Evolutionary conservation across 2,113 vertebrate species (phyloP).

Genomic region (Pteronura brasiliensis): DNA sequence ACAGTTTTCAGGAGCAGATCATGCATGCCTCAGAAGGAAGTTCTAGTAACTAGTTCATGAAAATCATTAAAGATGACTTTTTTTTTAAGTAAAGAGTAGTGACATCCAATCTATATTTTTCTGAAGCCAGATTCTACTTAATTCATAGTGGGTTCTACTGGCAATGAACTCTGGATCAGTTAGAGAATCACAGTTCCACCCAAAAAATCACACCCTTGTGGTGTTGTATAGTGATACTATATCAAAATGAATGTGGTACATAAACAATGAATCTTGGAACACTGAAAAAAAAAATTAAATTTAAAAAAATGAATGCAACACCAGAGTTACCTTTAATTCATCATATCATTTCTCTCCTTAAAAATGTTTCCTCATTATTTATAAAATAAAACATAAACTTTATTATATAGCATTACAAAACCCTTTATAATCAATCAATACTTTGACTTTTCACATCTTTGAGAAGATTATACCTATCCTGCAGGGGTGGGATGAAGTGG

Average conservation of each 20-base stretch:
- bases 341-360: background rate
- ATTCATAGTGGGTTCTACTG: background rate
- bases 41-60: background rate
- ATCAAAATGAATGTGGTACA: background rate
- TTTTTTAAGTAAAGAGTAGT: background rate
- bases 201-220: background rate
- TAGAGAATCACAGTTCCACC: background rate
- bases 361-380: background rate
- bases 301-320: background rate
- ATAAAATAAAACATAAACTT: background rate
- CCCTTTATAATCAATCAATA: background rate
- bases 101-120: background rate
- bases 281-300: too few relatives aligned
- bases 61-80: background rate
- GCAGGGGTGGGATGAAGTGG: background rate
- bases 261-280: too few relatives aligned
- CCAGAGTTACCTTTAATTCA: background rate
- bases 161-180: background rate
- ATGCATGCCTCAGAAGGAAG: background rate
- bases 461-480: background rate
- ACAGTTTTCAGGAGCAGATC: background rate
- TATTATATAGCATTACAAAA: background rate
- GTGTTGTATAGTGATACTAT: background rate
- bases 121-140: background rate
- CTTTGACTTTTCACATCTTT: slow-evolving; percentile 12